These are phyloP conservation scores for Xestia sexstrigata DNA, from an alignment of 2,888 invertebrate genomes.

Conservation along the genomic window DNA sequence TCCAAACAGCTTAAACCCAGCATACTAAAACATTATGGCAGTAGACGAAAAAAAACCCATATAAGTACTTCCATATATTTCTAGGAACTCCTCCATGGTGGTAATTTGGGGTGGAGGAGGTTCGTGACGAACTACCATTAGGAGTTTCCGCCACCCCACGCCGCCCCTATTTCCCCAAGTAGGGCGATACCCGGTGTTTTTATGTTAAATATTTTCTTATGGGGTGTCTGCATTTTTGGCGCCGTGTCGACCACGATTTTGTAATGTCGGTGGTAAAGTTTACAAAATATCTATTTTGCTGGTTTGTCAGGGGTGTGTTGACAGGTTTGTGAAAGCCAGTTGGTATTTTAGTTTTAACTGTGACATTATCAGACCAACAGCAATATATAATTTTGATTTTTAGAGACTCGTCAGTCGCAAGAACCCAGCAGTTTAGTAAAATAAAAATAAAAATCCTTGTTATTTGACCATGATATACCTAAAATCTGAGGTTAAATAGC, in stretches of 20 bases:
- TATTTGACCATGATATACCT: not conserved
- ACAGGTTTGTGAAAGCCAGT: not conserved
- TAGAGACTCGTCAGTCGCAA: not conserved
- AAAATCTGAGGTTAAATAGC: too few relatives aligned
- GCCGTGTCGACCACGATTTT: conserved; percentile 27
- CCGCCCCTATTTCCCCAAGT: conserved; percentile 75
- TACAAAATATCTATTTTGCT: not conserved
- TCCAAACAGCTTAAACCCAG: conserved; percentile 60
- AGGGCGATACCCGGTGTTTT: conserved; percentile 74
- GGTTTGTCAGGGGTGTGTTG: not conserved
- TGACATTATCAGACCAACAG: not conserved
- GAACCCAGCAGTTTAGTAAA: not conserved
- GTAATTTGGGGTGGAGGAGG: conserved; percentile 77
- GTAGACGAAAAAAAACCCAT: conserved; percentile 61
- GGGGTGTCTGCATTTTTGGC: conserved; percentile 56
- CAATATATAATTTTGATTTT: not conserved
- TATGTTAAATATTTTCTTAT: conserved; percentile 71
- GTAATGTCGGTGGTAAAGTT: conserved; percentile 18
- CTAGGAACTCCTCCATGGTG: conserved; percentile 72
- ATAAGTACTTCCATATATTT: conserved; percentile 66
- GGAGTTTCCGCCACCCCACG: conserved; percentile 79
- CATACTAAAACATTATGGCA: conserved; percentile 58
- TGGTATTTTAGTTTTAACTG: not conserved
- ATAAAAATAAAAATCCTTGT: not conserved
- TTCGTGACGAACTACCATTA: conserved; percentile 88